phyloP scores from a whole-genome alignment of 2,797 vertebrate genomes.

The Trachurus trachurus region DNA sequence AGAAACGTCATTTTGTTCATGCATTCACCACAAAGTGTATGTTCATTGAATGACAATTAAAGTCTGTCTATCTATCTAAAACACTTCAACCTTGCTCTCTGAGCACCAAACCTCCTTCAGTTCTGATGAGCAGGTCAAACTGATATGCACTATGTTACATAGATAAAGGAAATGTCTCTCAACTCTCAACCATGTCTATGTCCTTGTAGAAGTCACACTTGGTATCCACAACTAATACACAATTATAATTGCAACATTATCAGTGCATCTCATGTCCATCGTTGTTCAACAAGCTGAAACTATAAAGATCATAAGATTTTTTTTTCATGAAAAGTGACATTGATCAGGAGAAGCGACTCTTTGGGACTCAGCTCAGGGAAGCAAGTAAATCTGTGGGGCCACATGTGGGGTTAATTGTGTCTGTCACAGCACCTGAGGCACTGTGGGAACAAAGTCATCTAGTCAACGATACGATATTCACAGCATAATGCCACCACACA shows the following conservation, averaged over 20 bases:
- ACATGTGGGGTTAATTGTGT: constrained; percentile 2
- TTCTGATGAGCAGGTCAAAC: neutral
- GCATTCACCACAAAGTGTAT: too few relatives aligned
- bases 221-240: neutral
- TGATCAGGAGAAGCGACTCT: neutral
- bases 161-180: neutral
- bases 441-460: neutral
- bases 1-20: too few relatives aligned
- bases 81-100: neutral
- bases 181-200: too few relatives aligned
- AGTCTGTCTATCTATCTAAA: too few relatives aligned
- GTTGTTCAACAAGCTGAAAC: neutral
- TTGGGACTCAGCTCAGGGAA: neutral
- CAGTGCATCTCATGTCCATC: neutral
- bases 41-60: too few relatives aligned
- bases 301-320: too few relatives aligned
- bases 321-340: neutral
- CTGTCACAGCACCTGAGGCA: neutral
- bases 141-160: neutral
- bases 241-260: neutral
- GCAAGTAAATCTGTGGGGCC: neutral
- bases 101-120: neutral
- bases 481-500: neutral
- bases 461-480: neutral
- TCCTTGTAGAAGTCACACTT: neutral